These are phyloP conservation scores for Mungos mungo DNA, from an alignment of 2,113 vertebrate genomes.

Conservation along the genomic window DNA sequence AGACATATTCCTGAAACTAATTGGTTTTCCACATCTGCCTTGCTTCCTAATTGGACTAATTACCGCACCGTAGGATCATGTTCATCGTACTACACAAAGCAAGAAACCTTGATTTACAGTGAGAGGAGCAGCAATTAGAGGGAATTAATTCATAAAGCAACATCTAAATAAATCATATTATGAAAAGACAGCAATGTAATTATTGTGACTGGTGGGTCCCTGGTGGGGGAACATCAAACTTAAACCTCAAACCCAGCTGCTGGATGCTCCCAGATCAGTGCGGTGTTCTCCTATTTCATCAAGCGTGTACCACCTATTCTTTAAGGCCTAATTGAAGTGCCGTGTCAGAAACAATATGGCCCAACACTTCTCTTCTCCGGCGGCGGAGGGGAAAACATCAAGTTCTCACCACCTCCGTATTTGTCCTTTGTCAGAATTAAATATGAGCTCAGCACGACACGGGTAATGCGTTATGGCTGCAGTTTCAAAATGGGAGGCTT, in stretches of 20 bases:
- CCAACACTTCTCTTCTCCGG: constrained; percentile 68
- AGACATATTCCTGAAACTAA: constrained; percentile 87
- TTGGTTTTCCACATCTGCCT: constrained; percentile 90
- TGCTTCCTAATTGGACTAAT: constrained; percentile 90
- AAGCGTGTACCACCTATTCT: constrained; percentile 60
- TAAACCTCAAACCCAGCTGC: constrained; percentile 77
- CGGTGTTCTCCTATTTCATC: constrained; percentile 54
- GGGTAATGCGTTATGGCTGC: constrained; percentile 45
- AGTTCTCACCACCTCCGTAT: neutral
- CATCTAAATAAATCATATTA: constrained; percentile 91
- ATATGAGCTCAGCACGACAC: neutral
- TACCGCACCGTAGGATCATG: constrained; percentile 87
- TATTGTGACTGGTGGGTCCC: constrained; percentile 89
- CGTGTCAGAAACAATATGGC: constrained; percentile 74
- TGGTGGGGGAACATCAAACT: constrained; percentile 82
- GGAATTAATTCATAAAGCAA: constrained; percentile 89
- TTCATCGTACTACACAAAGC: constrained; percentile 85
- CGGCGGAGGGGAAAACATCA: neutral
- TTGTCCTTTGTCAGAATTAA: constrained; percentile 70
- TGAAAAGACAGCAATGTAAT: constrained; percentile 87
- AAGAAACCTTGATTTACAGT: constrained; percentile 88
- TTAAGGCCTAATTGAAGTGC: constrained; percentile 79
- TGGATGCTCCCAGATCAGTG: constrained; percentile 52
- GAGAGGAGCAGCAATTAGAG: constrained; percentile 88
- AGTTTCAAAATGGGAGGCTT: neutral